Percentiles rank a stretch among this genome's conserved stretches.
Evolutionary conservation across 2,888 invertebrate species (phyloP).

Genomic region (Lochmaea crataegi): DNA sequence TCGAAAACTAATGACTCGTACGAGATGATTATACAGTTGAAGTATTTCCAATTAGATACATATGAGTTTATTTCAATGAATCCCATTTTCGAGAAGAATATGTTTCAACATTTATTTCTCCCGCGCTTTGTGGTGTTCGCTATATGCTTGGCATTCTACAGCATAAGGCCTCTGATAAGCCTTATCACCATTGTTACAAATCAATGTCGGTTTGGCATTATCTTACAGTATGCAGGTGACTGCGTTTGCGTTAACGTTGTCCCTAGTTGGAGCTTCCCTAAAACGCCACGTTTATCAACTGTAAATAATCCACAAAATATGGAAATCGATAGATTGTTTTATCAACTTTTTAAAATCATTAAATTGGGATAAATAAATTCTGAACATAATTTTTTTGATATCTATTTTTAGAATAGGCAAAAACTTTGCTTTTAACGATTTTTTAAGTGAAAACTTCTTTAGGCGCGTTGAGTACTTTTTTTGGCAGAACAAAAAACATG

Average conservation of each 20-base stretch:
- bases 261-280: constrained; percentile 5
- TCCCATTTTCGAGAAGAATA: not conserved
- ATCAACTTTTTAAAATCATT: not conserved
- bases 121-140: constrained; percentile 2
- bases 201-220: constrained; percentile 46
- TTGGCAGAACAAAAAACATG: too few species aligned
- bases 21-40: not conserved
- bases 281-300: constrained; percentile 43
- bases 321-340: constrained; percentile 33
- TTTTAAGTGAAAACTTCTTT: too few species aligned
- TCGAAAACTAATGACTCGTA: too few species aligned
- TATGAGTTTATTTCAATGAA: not conserved
- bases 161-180: constrained; percentile 48
- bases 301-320: constrained; percentile 45
- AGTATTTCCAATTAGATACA: not conserved
- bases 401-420: too few species aligned
- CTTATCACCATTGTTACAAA: constrained; percentile 48
- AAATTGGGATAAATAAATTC: not conserved
- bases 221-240: constrained; percentile 47
- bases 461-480: too few species aligned
- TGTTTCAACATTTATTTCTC: constrained; percentile 17
- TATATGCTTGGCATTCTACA: constrained; percentile 14
- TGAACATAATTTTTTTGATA: not conserved
- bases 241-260: constrained; percentile 41
- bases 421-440: too few species aligned